A percentile compares a stretch with the other conserved stretches of the same genome.
Conservation (phyloP, 2,113 vertebrate genomes). For the Astur gentilis region DNA sequence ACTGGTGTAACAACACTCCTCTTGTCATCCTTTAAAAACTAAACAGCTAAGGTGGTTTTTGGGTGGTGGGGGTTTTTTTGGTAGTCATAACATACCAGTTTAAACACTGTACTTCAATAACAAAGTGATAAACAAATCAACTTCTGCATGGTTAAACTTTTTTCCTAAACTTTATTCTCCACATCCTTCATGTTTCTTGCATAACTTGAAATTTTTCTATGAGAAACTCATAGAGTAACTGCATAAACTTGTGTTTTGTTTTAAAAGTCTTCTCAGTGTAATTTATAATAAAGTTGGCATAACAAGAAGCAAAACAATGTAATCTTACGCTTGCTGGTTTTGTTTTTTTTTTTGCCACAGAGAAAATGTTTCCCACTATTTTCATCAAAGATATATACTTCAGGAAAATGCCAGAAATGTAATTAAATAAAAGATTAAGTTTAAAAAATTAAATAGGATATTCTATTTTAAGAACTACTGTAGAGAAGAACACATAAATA, state of each 20-base stretch:
- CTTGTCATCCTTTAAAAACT: not conserved
- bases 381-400: not conserved
- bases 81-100: not conserved
- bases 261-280: not conserved
- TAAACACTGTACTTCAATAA: not conserved
- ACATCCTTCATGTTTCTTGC: not conserved
- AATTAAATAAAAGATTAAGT: not conserved
- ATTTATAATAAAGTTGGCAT: not conserved
- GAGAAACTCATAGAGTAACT: not conserved
- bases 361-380: not conserved
- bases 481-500: not conserved
- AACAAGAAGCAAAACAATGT: not conserved
- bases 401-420: not conserved
- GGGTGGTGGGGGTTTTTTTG: not conserved
- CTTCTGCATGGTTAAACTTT: not conserved
- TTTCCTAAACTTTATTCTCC: not conserved
- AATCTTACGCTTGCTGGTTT: fast-evolving
- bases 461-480: not conserved
- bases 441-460: not conserved
- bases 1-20: not conserved
- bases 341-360: not conserved
- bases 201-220: not conserved
- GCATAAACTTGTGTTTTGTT: not conserved
- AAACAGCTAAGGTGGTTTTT: not conserved
- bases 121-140: not conserved